These are phyloP conservation scores for Nipponia nippon DNA, from an alignment of 2,113 vertebrate species.

Conservation along the genomic window DNA sequence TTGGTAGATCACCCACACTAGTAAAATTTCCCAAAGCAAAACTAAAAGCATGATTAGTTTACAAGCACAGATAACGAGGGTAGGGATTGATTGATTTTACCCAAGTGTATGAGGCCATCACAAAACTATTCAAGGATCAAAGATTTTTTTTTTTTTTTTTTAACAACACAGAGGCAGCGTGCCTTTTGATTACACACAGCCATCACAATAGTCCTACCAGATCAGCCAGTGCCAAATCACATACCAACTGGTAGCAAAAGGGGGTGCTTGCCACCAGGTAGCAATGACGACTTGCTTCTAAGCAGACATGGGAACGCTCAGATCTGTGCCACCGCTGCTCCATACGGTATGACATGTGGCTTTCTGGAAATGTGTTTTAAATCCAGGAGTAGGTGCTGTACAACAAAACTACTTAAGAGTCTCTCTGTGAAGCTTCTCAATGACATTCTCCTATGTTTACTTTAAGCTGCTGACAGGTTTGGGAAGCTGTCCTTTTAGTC, in stretches of 20 bases:
- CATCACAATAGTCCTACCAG: background rate
- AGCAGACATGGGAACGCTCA: accelerated
- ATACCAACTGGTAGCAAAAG: background rate
- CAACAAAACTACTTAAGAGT: background rate
- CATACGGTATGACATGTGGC: accelerated
- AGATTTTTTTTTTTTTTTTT: background rate
- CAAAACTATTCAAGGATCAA: background rate
- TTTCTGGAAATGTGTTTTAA: background rate
- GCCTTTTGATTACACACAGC: background rate
- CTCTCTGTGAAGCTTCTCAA: background rate
- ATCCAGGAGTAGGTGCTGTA: background rate
- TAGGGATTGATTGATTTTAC: background rate
- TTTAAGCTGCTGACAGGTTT: background rate
- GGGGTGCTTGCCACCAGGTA: background rate
- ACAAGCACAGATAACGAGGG: background rate
- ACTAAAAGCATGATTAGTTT: background rate
- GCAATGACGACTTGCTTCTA: background rate
- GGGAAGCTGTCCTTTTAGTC: background rate
- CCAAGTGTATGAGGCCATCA: background rate
- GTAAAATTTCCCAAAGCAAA: background rate
- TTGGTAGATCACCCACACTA: background rate
- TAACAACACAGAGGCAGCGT: background rate
- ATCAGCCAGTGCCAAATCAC: background rate
- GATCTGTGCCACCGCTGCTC: background rate
- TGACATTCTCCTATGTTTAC: background rate